Evolutionary conservation across 2,113 vertebrate genomes (phyloP), one percentile per base, ranked within the genome.

Genomic region (Etheostoma spectabile): DNA sequence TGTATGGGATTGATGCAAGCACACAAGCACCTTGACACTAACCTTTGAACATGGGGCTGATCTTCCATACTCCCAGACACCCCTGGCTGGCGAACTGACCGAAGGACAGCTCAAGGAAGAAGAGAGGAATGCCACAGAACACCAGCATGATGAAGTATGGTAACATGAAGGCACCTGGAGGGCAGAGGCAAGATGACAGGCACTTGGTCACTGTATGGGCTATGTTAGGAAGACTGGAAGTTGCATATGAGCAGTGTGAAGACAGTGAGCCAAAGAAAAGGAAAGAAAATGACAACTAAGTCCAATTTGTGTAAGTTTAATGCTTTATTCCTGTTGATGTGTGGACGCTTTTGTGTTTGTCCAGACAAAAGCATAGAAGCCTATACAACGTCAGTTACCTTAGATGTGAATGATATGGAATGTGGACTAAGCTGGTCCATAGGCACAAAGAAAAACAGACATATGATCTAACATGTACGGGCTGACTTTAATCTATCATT

Each of bases 11-110:
- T 11, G 21, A 46, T 66, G 16, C 15, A 51, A 12, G 8, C 21
- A 27, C 4, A 5, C 1, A 51, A 3, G 2, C 38, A 70, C 16
- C 18, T 4, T 51, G 30, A 38, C 64, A 74, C 96, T 95, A 87
- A 99, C 98, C 98, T 99, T 99, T 99, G 93, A 99, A 99, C 95
- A 99, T 97, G 16, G 98, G 98, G 93, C 98, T 98, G 93, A 99
- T 96, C 92, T 95, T 97, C 98, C 98, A 99, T 74, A 99, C 98
- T 0, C 98, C 98, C 21, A 99, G 95, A 89, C 98, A 99, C 42
- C 98, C 98, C 86, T 95, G 96, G 84, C 98, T 99, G 85, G 98
- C 97, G 4, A 99, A 99, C 93, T 99, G 98, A 30, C 98, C 98
- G 0, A 99, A 99, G 75, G 98, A 99, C 63, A 99, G 96, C 89